Percentiles rank a stretch among this genome's conserved stretches.
These are phyloP conservation scores for Steinernema carpocapsae DNA, from an alignment of 2,888 invertebrate genomes.

Conservation along the genomic window DNA sequence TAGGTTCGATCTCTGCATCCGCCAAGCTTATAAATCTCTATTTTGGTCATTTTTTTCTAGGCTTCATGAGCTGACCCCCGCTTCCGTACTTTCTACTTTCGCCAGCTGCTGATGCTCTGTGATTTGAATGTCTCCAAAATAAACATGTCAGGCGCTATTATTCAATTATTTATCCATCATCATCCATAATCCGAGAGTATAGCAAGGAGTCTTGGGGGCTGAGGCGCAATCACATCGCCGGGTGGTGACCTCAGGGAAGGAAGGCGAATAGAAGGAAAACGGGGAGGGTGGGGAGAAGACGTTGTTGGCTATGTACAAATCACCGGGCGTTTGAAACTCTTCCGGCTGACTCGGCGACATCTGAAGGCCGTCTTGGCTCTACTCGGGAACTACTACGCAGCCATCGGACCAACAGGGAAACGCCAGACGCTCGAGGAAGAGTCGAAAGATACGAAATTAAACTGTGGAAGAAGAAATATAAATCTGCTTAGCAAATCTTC, in stretches of 20 bases:
- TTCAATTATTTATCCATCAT: constrained; percentile 35
- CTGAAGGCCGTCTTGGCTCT: constrained; percentile 8
- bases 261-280: not conserved
- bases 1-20: constrained; percentile 37
- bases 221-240: constrained; percentile 1
- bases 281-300: constrained; percentile 2
- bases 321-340: constrained; percentile 25
- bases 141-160: constrained; percentile 12
- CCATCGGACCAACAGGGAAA: constrained; percentile 9
- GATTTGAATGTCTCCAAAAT: not conserved
- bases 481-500: constrained; percentile 16
- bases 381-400: constrained; percentile 19
- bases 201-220: not conserved
- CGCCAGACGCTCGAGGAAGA: constrained; percentile 25
- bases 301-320: constrained; percentile 30
- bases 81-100: not conserved
- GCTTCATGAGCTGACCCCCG: no score
- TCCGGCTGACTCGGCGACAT: constrained; percentile 32
- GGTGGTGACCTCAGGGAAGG: constrained; percentile 17
- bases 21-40: not conserved
- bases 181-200: constrained; percentile 34
- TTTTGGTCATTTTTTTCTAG: not conserved
- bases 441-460: not conserved
- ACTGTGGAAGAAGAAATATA: constrained; percentile 26
- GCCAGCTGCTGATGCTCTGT: not conserved